Percentiles rank a stretch among this genome's conserved stretches.
Evolutionary conservation across 2,113 vertebrate species (phyloP).

Genomic region (Lycaon pictus): DNA sequence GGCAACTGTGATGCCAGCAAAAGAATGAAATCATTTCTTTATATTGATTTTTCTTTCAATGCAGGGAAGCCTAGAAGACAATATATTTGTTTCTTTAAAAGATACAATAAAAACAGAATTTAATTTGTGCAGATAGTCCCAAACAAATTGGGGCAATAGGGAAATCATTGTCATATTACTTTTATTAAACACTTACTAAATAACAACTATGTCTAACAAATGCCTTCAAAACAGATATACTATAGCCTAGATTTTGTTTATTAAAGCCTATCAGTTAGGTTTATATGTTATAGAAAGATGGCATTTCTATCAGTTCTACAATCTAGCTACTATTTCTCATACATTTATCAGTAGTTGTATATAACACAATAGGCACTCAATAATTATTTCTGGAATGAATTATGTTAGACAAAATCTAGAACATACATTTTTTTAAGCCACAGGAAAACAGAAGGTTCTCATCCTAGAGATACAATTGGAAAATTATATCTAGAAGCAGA

Average conservation of each 20-base stretch:
- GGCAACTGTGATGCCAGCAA: slow-evolving; percentile 18
- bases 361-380: not conserved
- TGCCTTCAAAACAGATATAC: slow-evolving; percentile 17
- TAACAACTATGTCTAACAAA: slow-evolving; percentile 33
- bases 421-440: not conserved
- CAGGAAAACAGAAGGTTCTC: not conserved
- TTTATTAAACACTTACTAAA: slow-evolving; percentile 63
- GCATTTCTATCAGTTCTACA: slow-evolving; percentile 19
- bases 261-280: slow-evolving; percentile 8
- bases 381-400: slow-evolving; percentile 18
- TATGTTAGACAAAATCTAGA: slow-evolving; percentile 39
- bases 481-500: not conserved
- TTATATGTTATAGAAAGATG: not conserved
- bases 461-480: not conserved
- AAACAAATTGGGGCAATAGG: slow-evolving; percentile 5
- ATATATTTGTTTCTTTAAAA: slow-evolving; percentile 68
- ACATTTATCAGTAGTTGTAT: not conserved
- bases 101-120: slow-evolving; percentile 48
- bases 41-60: slow-evolving; percentile 64
- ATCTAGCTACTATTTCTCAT: not conserved
- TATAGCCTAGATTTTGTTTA: not conserved
- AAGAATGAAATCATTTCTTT: slow-evolving; percentile 68
- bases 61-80: not conserved
- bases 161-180: slow-evolving; percentile 19
- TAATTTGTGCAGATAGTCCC: slow-evolving; percentile 46